A percentile compares a stretch with the other conserved stretches of the same genome.
These are phyloP conservation scores for Eubasilissa regina DNA, from an alignment of 1,140 invertebrate genomes.

Conservation along the genomic window DNA sequence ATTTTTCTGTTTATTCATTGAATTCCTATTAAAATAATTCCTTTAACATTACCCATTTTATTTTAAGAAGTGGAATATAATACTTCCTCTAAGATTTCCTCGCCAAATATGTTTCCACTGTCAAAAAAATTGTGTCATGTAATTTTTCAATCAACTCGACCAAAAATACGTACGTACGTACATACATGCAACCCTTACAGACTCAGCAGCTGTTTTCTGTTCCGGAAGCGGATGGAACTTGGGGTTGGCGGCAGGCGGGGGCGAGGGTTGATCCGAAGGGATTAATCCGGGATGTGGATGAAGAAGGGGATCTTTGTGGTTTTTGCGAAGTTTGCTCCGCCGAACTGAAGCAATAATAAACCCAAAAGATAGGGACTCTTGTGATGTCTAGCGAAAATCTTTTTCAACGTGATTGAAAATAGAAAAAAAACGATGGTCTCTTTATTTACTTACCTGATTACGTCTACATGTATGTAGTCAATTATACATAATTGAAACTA, in stretches of 20 bases:
- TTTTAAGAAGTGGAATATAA: not conserved
- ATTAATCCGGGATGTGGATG: constrained; percentile 57
- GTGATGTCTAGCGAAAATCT: constrained; percentile 32
- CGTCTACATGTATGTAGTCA: not conserved
- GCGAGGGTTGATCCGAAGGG: constrained; percentile 52
- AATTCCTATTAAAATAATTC: too few species aligned
- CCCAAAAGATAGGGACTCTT: constrained; percentile 42
- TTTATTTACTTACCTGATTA: not conserved
- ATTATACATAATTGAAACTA: not conserved
- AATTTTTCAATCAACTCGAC: constrained; percentile 26
- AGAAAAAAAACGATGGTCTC: not conserved
- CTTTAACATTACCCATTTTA: not conserved
- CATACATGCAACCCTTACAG: not conserved
- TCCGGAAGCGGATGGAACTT: constrained; percentile 14
- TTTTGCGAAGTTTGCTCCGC: constrained; percentile 57
- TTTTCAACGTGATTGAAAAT: constrained; percentile 36
- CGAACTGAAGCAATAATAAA: constrained; percentile 46
- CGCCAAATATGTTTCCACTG: not conserved
- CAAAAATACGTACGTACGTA: not conserved
- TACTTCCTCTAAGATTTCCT: not conserved
- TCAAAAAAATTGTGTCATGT: constrained; percentile 19
- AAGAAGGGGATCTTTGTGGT: constrained; percentile 55
- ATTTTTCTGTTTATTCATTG: too few species aligned
- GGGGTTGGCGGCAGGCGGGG: not conserved
- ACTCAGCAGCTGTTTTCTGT: constrained; percentile 1